A percentile compares a stretch with the other conserved stretches of the same genome.
Evolutionary conservation across 2,888 invertebrate genomes (phyloP).

Genomic region (Platycheirus albimanus): DNA sequence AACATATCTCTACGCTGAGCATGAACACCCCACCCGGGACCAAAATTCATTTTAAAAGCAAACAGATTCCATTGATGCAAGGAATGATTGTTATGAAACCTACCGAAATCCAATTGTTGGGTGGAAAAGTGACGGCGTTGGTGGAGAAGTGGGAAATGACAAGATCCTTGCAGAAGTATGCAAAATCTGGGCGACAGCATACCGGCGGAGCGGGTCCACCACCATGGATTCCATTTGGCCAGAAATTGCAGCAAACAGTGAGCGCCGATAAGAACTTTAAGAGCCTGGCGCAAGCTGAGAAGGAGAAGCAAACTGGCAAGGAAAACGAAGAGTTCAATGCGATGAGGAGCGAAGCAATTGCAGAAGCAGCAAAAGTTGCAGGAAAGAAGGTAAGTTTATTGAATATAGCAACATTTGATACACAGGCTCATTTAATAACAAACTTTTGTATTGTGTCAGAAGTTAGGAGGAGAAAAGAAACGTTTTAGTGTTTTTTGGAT

Average conservation of each 20-base stretch:
- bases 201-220: slow-evolving; percentile 88
- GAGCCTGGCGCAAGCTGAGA: slow-evolving; percentile 85
- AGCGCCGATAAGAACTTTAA: slow-evolving; percentile 88
- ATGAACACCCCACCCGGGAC: slow-evolving; percentile 95
- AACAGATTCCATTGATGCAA: slow-evolving; percentile 86
- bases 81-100: slow-evolving; percentile 89
- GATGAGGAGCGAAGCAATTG: slow-evolving; percentile 94
- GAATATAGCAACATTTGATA: no score
- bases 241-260: slow-evolving; percentile 85
- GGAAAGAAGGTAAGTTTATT: slow-evolving; percentile 83
- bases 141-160: slow-evolving; percentile 95
- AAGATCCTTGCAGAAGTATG: slow-evolving; percentile 86
- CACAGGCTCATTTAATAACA: no score
- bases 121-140: slow-evolving; percentile 92
- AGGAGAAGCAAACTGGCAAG: slow-evolving; percentile 83
- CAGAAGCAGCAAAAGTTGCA: slow-evolving; percentile 89
- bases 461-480: no score
- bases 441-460: no score
- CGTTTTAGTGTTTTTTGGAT: no score
- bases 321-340: slow-evolving; percentile 94
- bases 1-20: slow-evolving; percentile 87
- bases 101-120: slow-evolving; percentile 88
- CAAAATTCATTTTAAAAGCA: slow-evolving; percentile 86
- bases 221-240: slow-evolving; percentile 96
- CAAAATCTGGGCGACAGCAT: slow-evolving; percentile 79